Evolutionary conservation across 2,888 invertebrate species (phyloP), one percentile per base, ranked within the genome.

Genomic region (Helicoverpa assulta): DNA sequence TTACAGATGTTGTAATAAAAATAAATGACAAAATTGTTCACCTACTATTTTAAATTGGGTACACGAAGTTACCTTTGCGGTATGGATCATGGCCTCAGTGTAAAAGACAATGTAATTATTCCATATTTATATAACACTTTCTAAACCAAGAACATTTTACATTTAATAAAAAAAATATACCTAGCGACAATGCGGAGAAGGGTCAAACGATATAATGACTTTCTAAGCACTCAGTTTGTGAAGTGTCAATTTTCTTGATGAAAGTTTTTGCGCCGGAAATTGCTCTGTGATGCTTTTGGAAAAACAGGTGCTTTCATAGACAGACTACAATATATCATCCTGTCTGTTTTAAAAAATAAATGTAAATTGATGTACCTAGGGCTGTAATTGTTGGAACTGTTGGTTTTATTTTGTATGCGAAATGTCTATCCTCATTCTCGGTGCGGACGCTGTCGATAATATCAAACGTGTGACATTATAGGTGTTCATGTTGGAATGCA

Each of bases 191-290:
- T 16, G 60, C 21, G 62, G 59, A 60, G 53, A 63, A 66, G 70
- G 68, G 61, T 71, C 33, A 83, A 79, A 83, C 75, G 81, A 82
- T 80, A 79, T 82, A 85, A 88, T 87, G 83, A 85, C 82, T 78
- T 78, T 85, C 76, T 81, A 76, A 84, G 76, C 81, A 82, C 78
- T 79, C 77, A 78, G 77, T 73, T 84, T 65, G 82, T 80, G 80
- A 86, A 87, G 84, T 86, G 86, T 84, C 87, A 88, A 88, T 88
- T 85, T 86, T 79, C 83, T 77, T 76, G 81, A 86, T 83, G 83
- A 83, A 80, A 75, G 70, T 74, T 78, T 78, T 76, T 70, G 69
- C 73, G 74, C 78, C 73, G 80, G 79, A 79, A 80, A 84, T 82
- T 78, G 76, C 73, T 58, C 50, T 58, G 73, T 67, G 59, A 47